Evolutionary conservation across 2,113 vertebrate genomes (phyloP).

Genomic region (Pteropus alecto): DNA sequence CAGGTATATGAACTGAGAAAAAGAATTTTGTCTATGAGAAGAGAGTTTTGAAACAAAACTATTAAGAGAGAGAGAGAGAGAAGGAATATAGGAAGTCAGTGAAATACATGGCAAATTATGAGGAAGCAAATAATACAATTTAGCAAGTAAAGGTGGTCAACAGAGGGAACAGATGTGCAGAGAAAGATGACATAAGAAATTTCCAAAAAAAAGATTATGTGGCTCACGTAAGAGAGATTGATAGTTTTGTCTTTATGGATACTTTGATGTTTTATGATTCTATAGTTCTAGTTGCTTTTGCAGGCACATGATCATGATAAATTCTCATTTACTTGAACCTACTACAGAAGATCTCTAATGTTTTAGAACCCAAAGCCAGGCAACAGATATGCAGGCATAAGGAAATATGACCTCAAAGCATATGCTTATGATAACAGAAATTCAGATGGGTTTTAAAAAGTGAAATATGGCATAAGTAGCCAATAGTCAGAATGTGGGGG

Average conservation of each 20-base stretch:
- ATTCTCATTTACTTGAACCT: background rate
- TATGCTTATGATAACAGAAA: background rate
- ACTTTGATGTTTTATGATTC: background rate
- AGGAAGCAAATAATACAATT: background rate
- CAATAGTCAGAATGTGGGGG: background rate
- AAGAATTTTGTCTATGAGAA: background rate
- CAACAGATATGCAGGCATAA: background rate
- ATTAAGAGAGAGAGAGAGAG: background rate
- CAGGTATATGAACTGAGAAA: background rate
- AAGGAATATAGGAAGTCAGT: background rate
- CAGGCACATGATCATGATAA: background rate
- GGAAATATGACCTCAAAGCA: background rate
- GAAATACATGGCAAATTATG: background rate
- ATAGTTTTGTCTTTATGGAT: background rate
- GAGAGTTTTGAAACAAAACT: background rate
- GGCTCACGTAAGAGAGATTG: too few relatives aligned
- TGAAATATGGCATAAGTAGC: background rate
- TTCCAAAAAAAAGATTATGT: background rate
- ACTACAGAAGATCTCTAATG: background rate
- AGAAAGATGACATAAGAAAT: background rate
- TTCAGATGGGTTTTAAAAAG: background rate
- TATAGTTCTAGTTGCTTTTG: background rate
- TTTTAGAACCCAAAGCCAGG: background rate
- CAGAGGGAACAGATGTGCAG: background rate
- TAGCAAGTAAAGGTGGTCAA: background rate